Evolutionary conservation across 1,140 invertebrate species (phyloP).

Genomic region (Protaetia brevitarsis): DNA sequence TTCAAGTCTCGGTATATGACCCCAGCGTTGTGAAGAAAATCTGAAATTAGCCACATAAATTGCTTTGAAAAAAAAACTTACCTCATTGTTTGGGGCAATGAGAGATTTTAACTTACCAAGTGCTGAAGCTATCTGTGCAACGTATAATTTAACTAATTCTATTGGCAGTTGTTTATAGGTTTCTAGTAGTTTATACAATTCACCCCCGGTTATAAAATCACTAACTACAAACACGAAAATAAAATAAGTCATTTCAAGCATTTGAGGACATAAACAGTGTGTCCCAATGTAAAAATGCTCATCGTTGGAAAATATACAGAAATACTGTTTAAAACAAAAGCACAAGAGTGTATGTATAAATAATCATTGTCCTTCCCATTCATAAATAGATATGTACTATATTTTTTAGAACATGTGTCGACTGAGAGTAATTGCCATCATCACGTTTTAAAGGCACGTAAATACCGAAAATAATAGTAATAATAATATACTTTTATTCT

Average conservation of each 20-base stretch:
- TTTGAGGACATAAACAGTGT: no score
- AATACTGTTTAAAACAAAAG: not conserved
- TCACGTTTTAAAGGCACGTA: no score
- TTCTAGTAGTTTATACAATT: constrained; percentile 69
- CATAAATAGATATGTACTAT: no score
- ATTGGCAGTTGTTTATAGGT: constrained; percentile 70
- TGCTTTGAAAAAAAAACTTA: constrained; percentile 1
- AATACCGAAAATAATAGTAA: no score
- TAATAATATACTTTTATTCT: no score
- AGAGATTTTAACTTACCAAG: constrained; percentile 75
- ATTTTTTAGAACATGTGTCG: no score
- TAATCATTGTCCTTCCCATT: no score
- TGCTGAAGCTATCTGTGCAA: constrained; percentile 79
- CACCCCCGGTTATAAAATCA: constrained; percentile 77
- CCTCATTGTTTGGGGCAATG: not conserved
- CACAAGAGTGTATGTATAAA: not conserved
- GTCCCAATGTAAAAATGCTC: no score
- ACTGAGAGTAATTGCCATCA: no score
- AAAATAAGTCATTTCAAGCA: no score
- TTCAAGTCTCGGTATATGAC: constrained; percentile 90
- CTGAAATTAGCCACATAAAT: constrained; percentile 52
- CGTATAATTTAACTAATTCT: constrained; percentile 72
- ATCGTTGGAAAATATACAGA: no score
- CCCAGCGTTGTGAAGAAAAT: constrained; percentile 89
- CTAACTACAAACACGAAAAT: constrained; percentile 61